A percentile compares a stretch with the other conserved stretches of the same genome.
Evolutionary conservation across 2,113 vertebrate genomes (phyloP).

Genomic region (Paramisgurnus dabryanus): DNA sequence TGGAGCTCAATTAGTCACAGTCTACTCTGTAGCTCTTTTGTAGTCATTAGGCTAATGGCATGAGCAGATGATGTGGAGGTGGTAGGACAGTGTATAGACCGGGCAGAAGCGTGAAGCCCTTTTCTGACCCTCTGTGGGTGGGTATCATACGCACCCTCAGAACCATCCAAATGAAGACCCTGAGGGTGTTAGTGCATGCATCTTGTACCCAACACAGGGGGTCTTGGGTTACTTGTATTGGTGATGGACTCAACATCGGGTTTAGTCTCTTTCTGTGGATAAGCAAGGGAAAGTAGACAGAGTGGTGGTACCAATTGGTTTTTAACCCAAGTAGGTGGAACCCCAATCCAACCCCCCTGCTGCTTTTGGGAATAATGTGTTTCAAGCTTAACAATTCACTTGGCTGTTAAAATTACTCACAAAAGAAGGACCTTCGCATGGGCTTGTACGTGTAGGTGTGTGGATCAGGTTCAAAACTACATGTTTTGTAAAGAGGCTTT

Average conservation of each 20-base stretch:
- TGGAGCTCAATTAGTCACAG: slow-evolving; percentile 53
- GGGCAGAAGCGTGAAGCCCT: slow-evolving; percentile 42
- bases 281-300: slow-evolving; percentile 28
- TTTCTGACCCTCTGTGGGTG: slow-evolving; percentile 51
- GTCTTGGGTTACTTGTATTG: slow-evolving; percentile 37
- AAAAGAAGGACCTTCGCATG: slow-evolving; percentile 29
- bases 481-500: slow-evolving; percentile 15
- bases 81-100: slow-evolving; percentile 32
- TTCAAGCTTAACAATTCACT: slow-evolving; percentile 1
- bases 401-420: slow-evolving; percentile 10
- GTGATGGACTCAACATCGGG: slow-evolving; percentile 12
- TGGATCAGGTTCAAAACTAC: slow-evolving; percentile 4
- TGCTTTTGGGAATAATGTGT: not conserved
- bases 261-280: slow-evolving; percentile 39
- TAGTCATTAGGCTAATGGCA: slow-evolving; percentile 54
- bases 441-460: slow-evolving; percentile 32
- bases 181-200: slow-evolving; percentile 28
- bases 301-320: slow-evolving; percentile 29
- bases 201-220: slow-evolving; percentile 23
- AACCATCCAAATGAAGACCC: slow-evolving; percentile 41
- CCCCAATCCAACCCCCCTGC: slow-evolving; percentile 4
- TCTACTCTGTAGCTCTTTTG: slow-evolving; percentile 50
- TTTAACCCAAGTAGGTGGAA: slow-evolving; percentile 45
- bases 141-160: slow-evolving; percentile 40
- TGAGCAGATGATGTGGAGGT: slow-evolving; percentile 53